Base-by-base conservation (phyloP, 1,140 invertebrate species). In the Hyphantria cunea region DNA sequence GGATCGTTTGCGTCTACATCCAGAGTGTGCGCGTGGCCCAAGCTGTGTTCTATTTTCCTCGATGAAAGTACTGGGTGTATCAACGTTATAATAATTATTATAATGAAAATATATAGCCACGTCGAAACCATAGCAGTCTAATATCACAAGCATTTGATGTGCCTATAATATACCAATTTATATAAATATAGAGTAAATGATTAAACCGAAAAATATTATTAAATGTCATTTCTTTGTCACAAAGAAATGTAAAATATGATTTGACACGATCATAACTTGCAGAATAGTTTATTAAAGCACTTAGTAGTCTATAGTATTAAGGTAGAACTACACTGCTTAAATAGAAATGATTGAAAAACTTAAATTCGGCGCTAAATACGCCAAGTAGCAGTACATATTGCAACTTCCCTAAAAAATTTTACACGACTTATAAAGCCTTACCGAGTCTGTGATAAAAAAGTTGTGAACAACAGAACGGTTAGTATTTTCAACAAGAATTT, bases 91-190 rank as follows among this genome's bases (percentile, higher is more conserved):
- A 56, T 25, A 62, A 58, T 17, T 50, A 65, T 32, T 44, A 41
- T 11, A 45, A 50, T 45, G 31, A 25, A 25, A 25, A 64, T 37
- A 56, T 48, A 39, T 34, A 13, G 54, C 63, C 63, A 59, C 39
- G 41, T 67, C 37, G 48, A 45, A 58, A 66, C 44, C 66, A 72
- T 72, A 63, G 58, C 59, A 62, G 39, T n/a, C 34, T 41, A 44
- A 56, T 34, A 11, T 13, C 53, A 47, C 31, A n/a, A 39, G 42
- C 60, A 63, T 63, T 54, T 63, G 51, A 63, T 63, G 14, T 51
- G 55, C 37, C n/a, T 39, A 33, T 31, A 44, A 42, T 25, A 44
- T 39, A 13, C 2, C 41, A 39, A 39, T 39, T 9, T 39, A 39
- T 34, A 6, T 39, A 39, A 39, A 39, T 39, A 39, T n/a, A 39